Evolutionary conservation across 2,797 vertebrate species (phyloP), one percentile per base, ranked within the genome.

Genomic region (Pangasius mekongensis): DNA sequence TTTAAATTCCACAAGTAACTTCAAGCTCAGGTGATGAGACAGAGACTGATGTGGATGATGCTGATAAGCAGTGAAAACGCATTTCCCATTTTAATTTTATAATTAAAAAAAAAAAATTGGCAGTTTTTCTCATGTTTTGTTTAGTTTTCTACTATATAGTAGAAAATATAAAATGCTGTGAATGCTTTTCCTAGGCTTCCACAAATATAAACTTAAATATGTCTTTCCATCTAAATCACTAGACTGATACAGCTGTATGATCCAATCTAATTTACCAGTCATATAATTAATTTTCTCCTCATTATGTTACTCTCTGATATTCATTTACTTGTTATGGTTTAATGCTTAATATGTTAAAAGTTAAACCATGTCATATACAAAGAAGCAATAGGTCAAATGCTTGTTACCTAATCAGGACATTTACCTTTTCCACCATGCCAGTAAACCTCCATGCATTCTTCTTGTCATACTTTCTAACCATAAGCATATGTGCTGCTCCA

Each of bases 401-500:
- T 82, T 58, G 47, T 87, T 69, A 81, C 36, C 49, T n/a, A 56
- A 82, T 58, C 62, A 58, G 49, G 10, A 54, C 58, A 80, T 80
- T 80, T 66, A 66, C 62, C 43, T 76, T 86, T 86, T 39, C 43
- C 47, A 36, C 76, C 69, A 16, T 60, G 27, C 54, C 27, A 60
- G 78, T 83, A 71, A 73, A 74, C 36, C 36, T 78, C 33, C 58
- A 22, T 62, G 54, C 52, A 33, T 87, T 69, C 77, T 27, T 30
- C 52, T 22, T 67, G 81, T 76, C 71, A 27, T 60, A 30, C 49
- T 71, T 82, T 49, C 36, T 86, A 89, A 86, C 54, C 30, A 0
- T 69, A 43, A 13, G 2, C 54, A 43, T n/a, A 74, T 86, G 62
- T 85, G 30, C 49, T 76, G 22, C 49, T 22, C 5, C 93, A 99